These are phyloP conservation scores for Cotesia typhae DNA, from an alignment of 1,140 invertebrate species.

Conservation along the genomic window DNA sequence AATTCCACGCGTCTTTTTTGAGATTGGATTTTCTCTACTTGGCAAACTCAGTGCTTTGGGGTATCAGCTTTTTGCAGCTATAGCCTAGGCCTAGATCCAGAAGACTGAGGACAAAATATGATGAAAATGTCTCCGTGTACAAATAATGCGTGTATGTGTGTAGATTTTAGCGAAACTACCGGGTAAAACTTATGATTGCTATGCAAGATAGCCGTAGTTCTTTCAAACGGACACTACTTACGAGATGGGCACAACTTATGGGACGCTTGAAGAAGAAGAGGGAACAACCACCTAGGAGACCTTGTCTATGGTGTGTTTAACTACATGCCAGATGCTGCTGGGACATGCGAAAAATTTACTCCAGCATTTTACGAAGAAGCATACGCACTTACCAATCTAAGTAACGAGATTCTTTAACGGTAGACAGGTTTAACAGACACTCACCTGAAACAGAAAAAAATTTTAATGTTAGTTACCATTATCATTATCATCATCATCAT, in stretches of 20 bases:
- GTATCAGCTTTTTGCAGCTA: not conserved
- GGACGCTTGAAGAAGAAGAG: not conserved
- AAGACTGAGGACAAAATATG: conserved; percentile 25
- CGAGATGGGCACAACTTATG: too few species aligned
- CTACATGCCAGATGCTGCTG: conserved; percentile 19
- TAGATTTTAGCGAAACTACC: conserved; percentile 23
- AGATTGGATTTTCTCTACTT: too few species aligned
- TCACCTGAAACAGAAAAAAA: conserved; percentile 41
- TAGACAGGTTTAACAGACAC: conserved; percentile 27
- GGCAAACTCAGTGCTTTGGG: conserved; percentile 3
- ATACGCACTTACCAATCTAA: conserved; percentile 23
- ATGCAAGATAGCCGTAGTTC: conserved; percentile 1
- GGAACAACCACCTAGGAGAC: too few species aligned
- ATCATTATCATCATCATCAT: not conserved
- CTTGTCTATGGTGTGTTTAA: too few species aligned
- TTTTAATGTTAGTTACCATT: not conserved
- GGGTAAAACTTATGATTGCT: conserved; percentile 9
- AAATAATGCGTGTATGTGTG: conserved; percentile 2
- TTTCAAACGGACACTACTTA: not conserved
- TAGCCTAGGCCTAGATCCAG: too few species aligned
- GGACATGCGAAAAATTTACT: conserved; percentile 32
- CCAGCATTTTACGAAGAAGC: conserved; percentile 34
- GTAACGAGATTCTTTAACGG: conserved; percentile 31
- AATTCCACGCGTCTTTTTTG: too few species aligned
- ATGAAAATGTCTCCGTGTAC: conserved; percentile 40